A percentile compares a stretch with the other conserved stretches of the same genome.
These are phyloP conservation scores for Drosophila nr. perissopoda DNA, from an alignment of 2,888 invertebrate genomes.

Conservation along the genomic window DNA sequence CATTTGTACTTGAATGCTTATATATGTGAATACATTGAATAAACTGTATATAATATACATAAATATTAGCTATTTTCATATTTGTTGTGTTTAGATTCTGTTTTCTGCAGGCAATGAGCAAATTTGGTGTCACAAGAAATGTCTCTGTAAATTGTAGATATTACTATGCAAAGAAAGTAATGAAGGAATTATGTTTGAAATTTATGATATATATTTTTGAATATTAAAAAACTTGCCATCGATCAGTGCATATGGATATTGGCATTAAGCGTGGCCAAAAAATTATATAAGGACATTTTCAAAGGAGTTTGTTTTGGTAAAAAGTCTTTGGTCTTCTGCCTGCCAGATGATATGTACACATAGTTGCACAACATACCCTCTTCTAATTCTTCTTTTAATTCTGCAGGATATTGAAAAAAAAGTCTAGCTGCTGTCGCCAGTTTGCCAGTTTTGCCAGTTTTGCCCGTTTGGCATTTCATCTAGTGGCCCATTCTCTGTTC, in stretches of 20 bases:
- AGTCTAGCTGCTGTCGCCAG: slow-evolving; percentile 38
- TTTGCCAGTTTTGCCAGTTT: slow-evolving; percentile 3
- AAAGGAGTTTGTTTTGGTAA: neutral
- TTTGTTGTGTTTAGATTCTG: neutral
- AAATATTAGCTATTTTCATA: too few species aligned
- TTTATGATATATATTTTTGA: neutral
- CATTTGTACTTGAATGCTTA: neutral
- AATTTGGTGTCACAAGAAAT: neutral
- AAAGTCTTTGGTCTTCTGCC: neutral
- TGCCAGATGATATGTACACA: neutral
- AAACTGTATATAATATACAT: too few species aligned
- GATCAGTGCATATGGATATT: neutral
- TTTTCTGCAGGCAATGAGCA: neutral
- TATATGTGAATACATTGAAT: too few species aligned
- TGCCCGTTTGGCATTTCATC: slow-evolving; percentile 11
- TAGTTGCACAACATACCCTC: neutral
- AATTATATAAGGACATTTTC: neutral
- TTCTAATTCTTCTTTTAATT: neutral
- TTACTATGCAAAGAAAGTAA: neutral
- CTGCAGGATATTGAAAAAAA: slow-evolving; percentile 26
- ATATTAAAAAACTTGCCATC: neutral
- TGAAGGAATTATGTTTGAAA: neutral
- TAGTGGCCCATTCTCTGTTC: slow-evolving; percentile 17
- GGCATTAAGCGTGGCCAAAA: neutral
- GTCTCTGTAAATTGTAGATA: neutral